A percentile compares a stretch with the other conserved stretches of the same genome.
These are phyloP conservation scores for Rhinophrynus dorsalis DNA, from an alignment of 2,797 vertebrate genomes.

Conservation along the genomic window DNA sequence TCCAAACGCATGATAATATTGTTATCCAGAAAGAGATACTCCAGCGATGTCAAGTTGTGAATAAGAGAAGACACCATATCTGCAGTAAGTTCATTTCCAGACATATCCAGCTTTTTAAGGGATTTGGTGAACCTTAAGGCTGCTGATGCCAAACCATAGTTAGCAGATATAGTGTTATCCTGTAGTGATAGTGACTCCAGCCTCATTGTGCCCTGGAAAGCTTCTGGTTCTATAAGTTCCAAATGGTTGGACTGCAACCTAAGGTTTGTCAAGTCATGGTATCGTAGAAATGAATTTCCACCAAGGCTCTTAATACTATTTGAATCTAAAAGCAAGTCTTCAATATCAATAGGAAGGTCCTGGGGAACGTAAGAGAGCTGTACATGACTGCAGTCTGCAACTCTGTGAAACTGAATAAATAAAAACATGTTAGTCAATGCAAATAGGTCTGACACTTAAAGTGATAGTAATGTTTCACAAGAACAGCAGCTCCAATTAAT, in stretches of 20 bases:
- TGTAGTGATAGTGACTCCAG: constrained; percentile 76
- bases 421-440: constrained; percentile 1
- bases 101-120: constrained; percentile 79
- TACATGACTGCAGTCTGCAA: constrained; percentile 69
- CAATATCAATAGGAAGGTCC: constrained; percentile 59
- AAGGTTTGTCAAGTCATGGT: constrained; percentile 71
- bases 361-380: constrained; percentile 69
- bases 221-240: constrained; percentile 58
- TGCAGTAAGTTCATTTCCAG: constrained; percentile 81
- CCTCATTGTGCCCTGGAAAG: constrained; percentile 69
- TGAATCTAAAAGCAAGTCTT: constrained; percentile 80
- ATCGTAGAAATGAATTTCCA: constrained; percentile 69
- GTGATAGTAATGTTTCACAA: too few relatives aligned
- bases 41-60: constrained; percentile 79
- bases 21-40: constrained; percentile 81
- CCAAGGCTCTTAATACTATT: constrained; percentile 78
- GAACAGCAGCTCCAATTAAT: too few relatives aligned
- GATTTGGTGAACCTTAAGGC: constrained; percentile 69
- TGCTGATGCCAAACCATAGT: constrained; percentile 66
- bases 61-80: constrained; percentile 76
- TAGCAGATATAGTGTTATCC: constrained; percentile 75
- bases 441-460: not conserved
- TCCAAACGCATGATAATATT: constrained; percentile 85
- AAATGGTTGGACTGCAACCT: constrained; percentile 76
- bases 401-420: constrained; percentile 69